Conservation (phyloP, 2,113 vertebrate genomes). For the Thalassoma bifasciatum region DNA sequence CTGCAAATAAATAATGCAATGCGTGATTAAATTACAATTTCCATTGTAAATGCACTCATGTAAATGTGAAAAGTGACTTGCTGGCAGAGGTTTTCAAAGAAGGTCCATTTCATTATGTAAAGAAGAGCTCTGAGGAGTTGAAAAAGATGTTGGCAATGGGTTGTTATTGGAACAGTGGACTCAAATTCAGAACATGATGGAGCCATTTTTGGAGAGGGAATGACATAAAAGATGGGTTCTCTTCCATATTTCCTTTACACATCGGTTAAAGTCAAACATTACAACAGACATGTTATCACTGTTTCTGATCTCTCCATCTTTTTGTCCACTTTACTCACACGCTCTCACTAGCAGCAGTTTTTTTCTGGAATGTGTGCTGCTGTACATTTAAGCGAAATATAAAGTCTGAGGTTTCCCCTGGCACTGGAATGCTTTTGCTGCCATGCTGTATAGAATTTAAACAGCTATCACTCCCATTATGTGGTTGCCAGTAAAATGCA, state of each 20-base stretch:
- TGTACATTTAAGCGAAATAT: slow-evolving; percentile 26
- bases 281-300: slow-evolving; percentile 22
- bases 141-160: slow-evolving; percentile 46
- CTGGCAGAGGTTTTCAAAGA: slow-evolving; percentile 52
- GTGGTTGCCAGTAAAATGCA: slow-evolving; percentile 52
- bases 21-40: slow-evolving; percentile 69
- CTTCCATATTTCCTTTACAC: slow-evolving; percentile 30
- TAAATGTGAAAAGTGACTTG: slow-evolving; percentile 60
- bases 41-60: slow-evolving; percentile 63
- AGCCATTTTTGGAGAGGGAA: slow-evolving; percentile 24
- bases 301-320: slow-evolving; percentile 41
- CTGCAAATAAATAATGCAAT: slow-evolving; percentile 66
- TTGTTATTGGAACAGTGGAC: slow-evolving; percentile 26
- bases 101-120: slow-evolving; percentile 55
- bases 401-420: slow-evolving; percentile 30
- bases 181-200: slow-evolving; percentile 47
- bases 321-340: slow-evolving; percentile 20
- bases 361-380: slow-evolving; percentile 19
- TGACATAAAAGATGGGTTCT: slow-evolving; percentile 12
- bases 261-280: slow-evolving; percentile 34
- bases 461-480: slow-evolving; percentile 47
- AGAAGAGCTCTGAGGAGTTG: slow-evolving; percentile 38
- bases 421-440: slow-evolving; percentile 20
- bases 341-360: slow-evolving; percentile 14
- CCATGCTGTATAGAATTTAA: slow-evolving; percentile 46